phyloP scores from a whole-genome alignment of 2,797 vertebrate species.

The Hirundo rustica region DNA sequence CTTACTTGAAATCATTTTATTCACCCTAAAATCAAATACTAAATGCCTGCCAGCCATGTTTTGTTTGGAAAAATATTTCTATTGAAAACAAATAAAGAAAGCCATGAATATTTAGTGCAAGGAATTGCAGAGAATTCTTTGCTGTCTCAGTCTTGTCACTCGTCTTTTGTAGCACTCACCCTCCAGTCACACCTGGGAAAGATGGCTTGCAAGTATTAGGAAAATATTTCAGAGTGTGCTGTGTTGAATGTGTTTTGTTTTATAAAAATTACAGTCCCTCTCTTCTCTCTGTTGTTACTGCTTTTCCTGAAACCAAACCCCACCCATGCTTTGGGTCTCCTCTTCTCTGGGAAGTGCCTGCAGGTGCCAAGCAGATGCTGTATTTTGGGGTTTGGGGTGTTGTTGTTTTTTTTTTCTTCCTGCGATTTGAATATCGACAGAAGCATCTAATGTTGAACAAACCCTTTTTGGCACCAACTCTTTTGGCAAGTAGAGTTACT shows the following conservation, averaged over 20 bases:
- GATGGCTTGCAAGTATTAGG: neutral
- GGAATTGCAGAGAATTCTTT: neutral
- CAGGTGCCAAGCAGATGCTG: neutral
- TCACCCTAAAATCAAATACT: neutral
- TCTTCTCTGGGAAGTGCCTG: neutral
- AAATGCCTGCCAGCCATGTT: neutral
- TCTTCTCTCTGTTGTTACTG: neutral
- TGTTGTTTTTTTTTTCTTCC: neutral
- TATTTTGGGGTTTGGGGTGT: neutral
- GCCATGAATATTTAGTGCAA: neutral
- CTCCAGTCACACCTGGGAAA: neutral
- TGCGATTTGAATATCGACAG: neutral
- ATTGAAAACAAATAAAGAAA: neutral
- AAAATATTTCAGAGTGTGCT: neutral
- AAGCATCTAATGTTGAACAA: neutral
- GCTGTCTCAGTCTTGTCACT: neutral
- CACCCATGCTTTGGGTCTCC: neutral
- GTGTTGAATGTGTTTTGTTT: neutral
- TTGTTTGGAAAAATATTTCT: neutral
- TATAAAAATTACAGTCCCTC: neutral
- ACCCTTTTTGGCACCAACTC: neutral
- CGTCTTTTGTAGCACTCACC: neutral
- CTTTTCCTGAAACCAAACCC: neutral
- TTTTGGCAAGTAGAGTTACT: neutral
- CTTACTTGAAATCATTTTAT: neutral